A percentile compares a stretch with the other conserved stretches of the same genome.
These are phyloP conservation scores for Uromys caudimaculatus DNA, from an alignment of 2,797 vertebrate genomes.

Conservation along the genomic window DNA sequence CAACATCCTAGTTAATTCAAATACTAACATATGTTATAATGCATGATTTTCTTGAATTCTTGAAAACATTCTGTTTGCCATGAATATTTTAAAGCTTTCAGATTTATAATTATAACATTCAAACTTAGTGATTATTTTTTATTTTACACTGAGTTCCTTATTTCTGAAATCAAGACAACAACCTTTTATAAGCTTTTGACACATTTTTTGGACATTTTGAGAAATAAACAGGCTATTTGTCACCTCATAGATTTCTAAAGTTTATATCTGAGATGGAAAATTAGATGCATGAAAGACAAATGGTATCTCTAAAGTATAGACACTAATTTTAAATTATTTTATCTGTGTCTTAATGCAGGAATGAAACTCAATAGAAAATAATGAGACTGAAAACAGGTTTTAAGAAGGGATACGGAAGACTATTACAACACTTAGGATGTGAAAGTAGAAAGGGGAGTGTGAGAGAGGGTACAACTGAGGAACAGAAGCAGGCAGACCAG, in stretches of 20 bases:
- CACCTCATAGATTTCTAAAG: not conserved
- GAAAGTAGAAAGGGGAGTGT: not conserved
- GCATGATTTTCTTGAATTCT: not conserved
- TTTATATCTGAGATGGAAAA: not conserved
- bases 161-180: constrained; percentile 20
- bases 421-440: not conserved
- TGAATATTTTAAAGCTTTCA: not conserved
- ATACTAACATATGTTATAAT: not conserved
- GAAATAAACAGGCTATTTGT: not conserved
- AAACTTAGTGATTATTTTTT: constrained; percentile 14
- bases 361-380: not conserved
- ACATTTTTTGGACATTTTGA: not conserved
- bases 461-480: not conserved
- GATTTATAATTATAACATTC: not conserved
- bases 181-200: not conserved
- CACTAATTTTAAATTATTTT: not conserved
- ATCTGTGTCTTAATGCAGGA: not conserved
- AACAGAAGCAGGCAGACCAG: not conserved
- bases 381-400: not conserved
- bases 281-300: not conserved
- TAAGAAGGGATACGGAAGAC: not conserved
- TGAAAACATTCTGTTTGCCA: not conserved
- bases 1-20: not conserved
- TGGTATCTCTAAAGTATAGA: not conserved
- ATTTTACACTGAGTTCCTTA: not conserved